Evolutionary conservation across 2,797 vertebrate genomes (phyloP).

Genomic region (Ctenosaura bakeri): DNA sequence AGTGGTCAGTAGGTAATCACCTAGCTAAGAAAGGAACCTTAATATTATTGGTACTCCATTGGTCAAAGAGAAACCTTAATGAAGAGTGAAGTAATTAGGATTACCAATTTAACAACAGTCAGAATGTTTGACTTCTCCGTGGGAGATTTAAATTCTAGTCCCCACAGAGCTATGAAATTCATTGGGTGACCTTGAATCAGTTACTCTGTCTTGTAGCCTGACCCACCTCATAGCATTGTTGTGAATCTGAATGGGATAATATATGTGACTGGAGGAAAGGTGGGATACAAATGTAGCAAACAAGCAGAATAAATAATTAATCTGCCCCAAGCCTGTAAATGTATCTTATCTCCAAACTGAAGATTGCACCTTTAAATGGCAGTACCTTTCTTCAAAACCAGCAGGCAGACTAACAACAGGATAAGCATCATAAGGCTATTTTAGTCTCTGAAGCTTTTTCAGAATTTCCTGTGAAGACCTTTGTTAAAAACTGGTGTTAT

Average conservation of each 20-base stretch:
- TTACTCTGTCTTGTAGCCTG: background rate
- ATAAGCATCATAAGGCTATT: background rate
- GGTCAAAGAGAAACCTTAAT: background rate
- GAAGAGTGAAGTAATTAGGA: background rate
- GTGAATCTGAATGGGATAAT: background rate
- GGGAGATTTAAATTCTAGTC: background rate
- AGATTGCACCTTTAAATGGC: constrained; percentile 6
- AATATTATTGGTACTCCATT: background rate
- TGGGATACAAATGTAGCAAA: background rate
- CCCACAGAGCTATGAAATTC: background rate
- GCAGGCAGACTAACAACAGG: background rate
- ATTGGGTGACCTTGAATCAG: background rate
- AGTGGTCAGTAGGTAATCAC: background rate
- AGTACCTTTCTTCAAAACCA: background rate
- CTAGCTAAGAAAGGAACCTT: background rate
- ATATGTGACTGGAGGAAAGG: background rate
- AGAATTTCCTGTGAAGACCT: constrained; percentile 31
- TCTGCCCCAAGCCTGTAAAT: background rate
- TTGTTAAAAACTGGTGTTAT: constrained; percentile 40
- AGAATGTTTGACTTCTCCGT: background rate
- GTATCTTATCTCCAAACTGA: background rate
- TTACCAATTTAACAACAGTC: background rate
- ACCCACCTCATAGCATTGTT: background rate
- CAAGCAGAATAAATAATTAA: background rate
- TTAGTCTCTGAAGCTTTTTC: constrained; percentile 25